Evolutionary conservation across 2,797 vertebrate species (phyloP).

Genomic region (Galaxias olidus): DNA sequence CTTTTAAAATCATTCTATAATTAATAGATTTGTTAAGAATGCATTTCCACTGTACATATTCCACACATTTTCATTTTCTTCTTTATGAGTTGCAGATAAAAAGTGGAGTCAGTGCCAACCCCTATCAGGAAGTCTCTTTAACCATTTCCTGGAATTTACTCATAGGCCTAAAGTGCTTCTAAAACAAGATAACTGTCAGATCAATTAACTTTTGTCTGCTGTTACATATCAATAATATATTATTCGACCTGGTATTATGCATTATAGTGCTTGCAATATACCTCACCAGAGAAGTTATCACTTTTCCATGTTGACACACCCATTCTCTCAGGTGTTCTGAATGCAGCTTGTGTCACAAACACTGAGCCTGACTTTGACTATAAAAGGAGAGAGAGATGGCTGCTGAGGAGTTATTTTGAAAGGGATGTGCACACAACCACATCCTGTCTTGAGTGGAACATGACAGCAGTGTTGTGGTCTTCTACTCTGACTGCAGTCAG

Average conservation of each 20-base stretch:
- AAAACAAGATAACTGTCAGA: constrained; percentile 18
- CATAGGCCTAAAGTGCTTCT: not conserved
- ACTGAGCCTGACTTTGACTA: constrained; percentile 61
- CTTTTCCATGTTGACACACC: not conserved
- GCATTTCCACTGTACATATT: no score
- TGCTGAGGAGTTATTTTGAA: constrained; percentile 73
- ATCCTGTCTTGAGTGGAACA: constrained; percentile 68
- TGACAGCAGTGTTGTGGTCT: constrained; percentile 28
- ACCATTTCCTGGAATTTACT: constrained; percentile 40
- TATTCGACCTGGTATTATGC: not conserved
- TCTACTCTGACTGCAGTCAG: no score
- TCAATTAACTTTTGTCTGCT: constrained; percentile 21
- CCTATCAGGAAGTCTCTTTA: constrained; percentile 28
- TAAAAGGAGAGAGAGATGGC: constrained; percentile 71
- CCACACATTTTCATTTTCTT: no score
- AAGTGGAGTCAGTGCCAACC: constrained; percentile 5
- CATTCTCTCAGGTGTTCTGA: constrained; percentile 12
- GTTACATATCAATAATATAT: constrained; percentile 6
- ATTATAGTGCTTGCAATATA: not conserved
- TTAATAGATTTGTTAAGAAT: no score
- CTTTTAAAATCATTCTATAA: no score
- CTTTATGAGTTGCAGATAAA: no score
- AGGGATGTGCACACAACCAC: constrained; percentile 65
- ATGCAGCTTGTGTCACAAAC: not conserved
- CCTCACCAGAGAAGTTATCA: constrained; percentile 1